These are phyloP conservation scores for Trichacis sp. DNA, from an alignment of 2,888 invertebrate species.

Conservation along the genomic window DNA sequence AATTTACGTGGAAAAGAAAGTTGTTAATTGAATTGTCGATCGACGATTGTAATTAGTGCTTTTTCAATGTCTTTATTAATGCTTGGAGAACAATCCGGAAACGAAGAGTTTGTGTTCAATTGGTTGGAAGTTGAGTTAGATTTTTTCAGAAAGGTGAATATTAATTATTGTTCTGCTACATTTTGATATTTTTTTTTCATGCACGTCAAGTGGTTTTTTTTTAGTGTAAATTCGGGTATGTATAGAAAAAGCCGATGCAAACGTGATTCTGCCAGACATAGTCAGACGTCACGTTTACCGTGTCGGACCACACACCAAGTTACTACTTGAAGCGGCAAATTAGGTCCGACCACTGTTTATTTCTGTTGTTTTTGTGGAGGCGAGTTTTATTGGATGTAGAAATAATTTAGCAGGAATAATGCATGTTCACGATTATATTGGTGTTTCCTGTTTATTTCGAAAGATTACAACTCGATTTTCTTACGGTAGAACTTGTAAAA, in stretches of 20 bases:
- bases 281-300: background rate
- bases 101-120: background rate
- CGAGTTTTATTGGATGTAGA: background rate
- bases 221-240: no score
- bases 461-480: no score
- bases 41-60: no score
- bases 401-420: no score
- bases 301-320: background rate
- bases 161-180: no score
- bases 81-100: background rate
- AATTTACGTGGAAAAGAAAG: background rate
- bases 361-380: background rate
- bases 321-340: background rate
- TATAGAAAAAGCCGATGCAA: background rate
- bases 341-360: background rate
- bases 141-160: no score
- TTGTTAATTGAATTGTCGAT: background rate
- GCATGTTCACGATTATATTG: no score
- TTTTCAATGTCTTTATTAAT: background rate
- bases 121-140: no score
- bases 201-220: no score
- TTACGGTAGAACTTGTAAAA: no score
- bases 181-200: no score
- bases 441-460: no score
- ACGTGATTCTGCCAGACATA: background rate